Evolutionary conservation across 2,797 vertebrate genomes (phyloP).

Genomic region (Smutsia temminckii): DNA sequence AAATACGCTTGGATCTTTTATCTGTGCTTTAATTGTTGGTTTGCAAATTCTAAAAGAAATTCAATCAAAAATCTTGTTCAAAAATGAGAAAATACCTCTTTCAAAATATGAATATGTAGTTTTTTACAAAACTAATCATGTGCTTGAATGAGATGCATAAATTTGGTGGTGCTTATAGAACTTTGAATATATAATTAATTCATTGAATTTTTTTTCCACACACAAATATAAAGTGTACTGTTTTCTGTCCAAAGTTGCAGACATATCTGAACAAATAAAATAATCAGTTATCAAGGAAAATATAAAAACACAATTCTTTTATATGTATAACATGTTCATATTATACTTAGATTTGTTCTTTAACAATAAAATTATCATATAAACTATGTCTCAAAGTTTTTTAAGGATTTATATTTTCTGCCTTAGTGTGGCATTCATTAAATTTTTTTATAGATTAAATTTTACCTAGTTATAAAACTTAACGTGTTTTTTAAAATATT

Average conservation of each 20-base stretch:
- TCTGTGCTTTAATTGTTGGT: constrained; percentile 21
- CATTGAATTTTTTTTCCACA: neutral
- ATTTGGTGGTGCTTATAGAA: constrained; percentile 27
- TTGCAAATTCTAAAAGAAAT: constrained; percentile 29
- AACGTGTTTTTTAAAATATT: constrained; percentile 44
- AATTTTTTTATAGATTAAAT: constrained; percentile 31
- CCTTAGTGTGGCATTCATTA: neutral
- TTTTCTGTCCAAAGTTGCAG: constrained; percentile 23
- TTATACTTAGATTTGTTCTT: neutral
- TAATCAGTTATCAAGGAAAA: constrained; percentile 5
- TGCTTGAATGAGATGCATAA: constrained; percentile 49
- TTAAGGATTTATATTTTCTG: constrained; percentile 16
- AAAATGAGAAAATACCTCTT: neutral
- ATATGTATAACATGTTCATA: neutral
- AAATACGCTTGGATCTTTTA: neutral
- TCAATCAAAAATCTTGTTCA: neutral
- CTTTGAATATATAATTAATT: neutral
- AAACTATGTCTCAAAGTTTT: neutral
- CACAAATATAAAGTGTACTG: constrained; percentile 52
- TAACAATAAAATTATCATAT: constrained; percentile 22
- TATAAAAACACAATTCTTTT: constrained; percentile 31
- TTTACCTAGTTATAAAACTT: constrained; percentile 28
- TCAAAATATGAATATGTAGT: constrained; percentile 33
- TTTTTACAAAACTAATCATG: neutral
- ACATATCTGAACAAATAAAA: constrained; percentile 44